Percentiles rank a stretch among this genome's conserved stretches.
Evolutionary conservation across 1,140 invertebrate genomes (phyloP).

Genomic region (Drosophila jambulina): DNA sequence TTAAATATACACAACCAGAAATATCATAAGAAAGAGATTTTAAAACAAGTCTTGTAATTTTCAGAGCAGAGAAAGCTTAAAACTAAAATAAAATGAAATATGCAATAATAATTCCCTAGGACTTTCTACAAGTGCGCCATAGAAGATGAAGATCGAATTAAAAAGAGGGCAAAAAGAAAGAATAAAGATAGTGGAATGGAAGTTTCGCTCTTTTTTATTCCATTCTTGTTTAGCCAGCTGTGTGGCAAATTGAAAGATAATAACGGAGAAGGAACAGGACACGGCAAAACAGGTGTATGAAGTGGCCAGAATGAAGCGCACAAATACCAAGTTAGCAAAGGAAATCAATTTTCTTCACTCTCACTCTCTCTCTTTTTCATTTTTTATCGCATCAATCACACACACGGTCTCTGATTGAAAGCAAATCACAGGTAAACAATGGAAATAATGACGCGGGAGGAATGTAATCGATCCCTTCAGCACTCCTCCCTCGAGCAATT

Average conservation of each 20-base stretch:
- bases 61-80: neutral
- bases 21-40: neutral
- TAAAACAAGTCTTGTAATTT: neutral
- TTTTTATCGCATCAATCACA: constrained; percentile 26
- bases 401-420: constrained; percentile 26
- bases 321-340: constrained; percentile 24
- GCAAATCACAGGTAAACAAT: constrained; percentile 40
- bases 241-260: constrained; percentile 78
- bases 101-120: neutral
- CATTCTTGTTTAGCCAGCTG: constrained; percentile 70
- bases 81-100: neutral
- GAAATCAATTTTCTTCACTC: constrained; percentile 38
- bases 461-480: constrained; percentile 10
- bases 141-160: constrained; percentile 22
- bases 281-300: constrained; percentile 42
- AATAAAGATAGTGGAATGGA: constrained; percentile 39
- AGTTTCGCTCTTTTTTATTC: constrained; percentile 7
- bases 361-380: neutral
- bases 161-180: constrained; percentile 14
- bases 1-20: neutral
- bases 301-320: constrained; percentile 16
- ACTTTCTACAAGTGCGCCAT: neutral
- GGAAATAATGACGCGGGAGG: constrained; percentile 11
- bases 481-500: neutral
- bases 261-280: constrained; percentile 44